These are phyloP conservation scores for Pseudorasbora parva DNA, from an alignment of 2,113 vertebrate genomes.

Conservation along the genomic window DNA sequence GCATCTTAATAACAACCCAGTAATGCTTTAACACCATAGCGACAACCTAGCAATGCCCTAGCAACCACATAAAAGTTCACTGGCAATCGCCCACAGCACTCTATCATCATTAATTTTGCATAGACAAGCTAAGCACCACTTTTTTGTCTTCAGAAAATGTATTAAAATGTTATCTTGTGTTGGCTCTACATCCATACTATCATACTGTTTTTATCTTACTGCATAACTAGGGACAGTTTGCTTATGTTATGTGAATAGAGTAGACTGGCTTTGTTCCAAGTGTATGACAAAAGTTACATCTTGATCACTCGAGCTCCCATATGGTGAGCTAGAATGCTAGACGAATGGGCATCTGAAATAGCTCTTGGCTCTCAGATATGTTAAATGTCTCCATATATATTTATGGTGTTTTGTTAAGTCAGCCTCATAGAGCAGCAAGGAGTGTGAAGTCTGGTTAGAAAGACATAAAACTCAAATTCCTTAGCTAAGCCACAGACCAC, in stretches of 20 bases:
- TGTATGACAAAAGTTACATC: slow-evolving; percentile 20
- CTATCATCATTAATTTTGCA: not conserved
- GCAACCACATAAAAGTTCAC: not conserved
- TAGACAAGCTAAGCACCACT: no score
- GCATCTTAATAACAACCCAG: not conserved
- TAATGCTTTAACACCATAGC: not conserved
- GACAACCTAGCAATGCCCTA: no score
- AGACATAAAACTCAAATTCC: slow-evolving; percentile 38
- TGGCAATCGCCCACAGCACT: not conserved
- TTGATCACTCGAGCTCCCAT: not conserved
- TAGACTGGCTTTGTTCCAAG: slow-evolving; percentile 15
- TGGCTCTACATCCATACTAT: not conserved
- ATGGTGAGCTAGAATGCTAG: not conserved
- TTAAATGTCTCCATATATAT: not conserved
- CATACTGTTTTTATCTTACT: not conserved
- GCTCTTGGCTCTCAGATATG: slow-evolving; percentile 2
- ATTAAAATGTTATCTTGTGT: not conserved
- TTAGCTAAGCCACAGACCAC: slow-evolving; percentile 51
- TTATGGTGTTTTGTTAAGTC: slow-evolving; percentile 13
- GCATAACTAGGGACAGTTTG: not conserved
- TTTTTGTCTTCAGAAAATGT: not conserved
- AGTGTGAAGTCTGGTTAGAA: slow-evolving; percentile 20
- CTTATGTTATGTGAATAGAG: not conserved
- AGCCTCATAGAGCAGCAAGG: not conserved
- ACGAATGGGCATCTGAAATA: not conserved